phyloP scores from a whole-genome alignment of 2,113 vertebrate species.

The Macquaria australasica region DNA sequence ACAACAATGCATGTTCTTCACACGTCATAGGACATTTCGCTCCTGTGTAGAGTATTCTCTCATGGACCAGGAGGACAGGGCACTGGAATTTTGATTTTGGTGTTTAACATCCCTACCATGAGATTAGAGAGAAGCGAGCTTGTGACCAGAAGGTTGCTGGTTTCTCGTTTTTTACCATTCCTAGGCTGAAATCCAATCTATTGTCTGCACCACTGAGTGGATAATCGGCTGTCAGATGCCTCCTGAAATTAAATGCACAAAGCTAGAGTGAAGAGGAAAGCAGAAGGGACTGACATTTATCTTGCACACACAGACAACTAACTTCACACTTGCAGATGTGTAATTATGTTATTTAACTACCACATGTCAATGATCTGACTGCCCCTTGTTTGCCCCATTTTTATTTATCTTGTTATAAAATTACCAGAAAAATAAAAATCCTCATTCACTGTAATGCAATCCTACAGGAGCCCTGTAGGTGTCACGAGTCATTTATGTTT shows the following conservation, averaged over 20 bases:
- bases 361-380: background rate
- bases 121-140: background rate
- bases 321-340: slow-evolving; percentile 12
- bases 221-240: slow-evolving; percentile 58
- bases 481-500: background rate
- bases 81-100: slow-evolving; percentile 16
- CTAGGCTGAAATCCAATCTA: slow-evolving; percentile 26
- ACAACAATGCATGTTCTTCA: slow-evolving; percentile 19
- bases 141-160: slow-evolving; percentile 11
- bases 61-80: background rate
- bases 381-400: background rate
- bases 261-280: slow-evolving; percentile 28
- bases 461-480: background rate
- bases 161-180: slow-evolving; percentile 22
- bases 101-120: background rate
- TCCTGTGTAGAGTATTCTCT: background rate
- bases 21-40: slow-evolving; percentile 3
- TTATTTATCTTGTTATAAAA: slow-evolving; percentile 1
- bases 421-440: background rate
- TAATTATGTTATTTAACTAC: slow-evolving; percentile 21
- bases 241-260: slow-evolving; percentile 47
- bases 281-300: slow-evolving; percentile 27
- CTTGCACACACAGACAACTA: background rate
- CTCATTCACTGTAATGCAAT: too few species aligned
- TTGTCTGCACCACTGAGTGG: slow-evolving; percentile 41